phyloP scores from a whole-genome alignment of 2,113 vertebrate species.

The Hemibates koningsi region DNA sequence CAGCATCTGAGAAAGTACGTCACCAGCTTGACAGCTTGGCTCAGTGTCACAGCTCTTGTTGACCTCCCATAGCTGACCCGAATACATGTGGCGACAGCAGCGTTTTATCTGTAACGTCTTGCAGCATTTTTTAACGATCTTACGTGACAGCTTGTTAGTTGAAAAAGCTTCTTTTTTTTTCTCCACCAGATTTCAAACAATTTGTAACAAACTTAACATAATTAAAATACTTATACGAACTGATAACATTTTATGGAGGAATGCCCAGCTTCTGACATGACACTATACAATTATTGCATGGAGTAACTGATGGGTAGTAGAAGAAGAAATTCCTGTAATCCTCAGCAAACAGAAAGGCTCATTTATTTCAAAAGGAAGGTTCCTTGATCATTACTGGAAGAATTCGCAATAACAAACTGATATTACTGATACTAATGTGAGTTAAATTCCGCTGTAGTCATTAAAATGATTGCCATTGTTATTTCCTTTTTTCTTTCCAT shows the following conservation, averaged over 20 bases:
- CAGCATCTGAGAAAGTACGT: constrained; percentile 42
- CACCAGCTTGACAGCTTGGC: constrained; percentile 51
- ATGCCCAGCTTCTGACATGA: background rate
- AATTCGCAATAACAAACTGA: background rate
- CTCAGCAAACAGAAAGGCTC: background rate
- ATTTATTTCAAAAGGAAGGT: background rate
- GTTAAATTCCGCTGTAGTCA: background rate
- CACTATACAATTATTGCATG: background rate
- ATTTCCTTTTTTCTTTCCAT: background rate
- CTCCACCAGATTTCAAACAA: background rate
- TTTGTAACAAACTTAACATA: background rate
- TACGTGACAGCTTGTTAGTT: background rate
- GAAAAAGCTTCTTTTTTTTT: background rate
- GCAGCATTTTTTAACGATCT: background rate
- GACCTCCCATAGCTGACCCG: background rate
- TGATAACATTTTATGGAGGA: background rate
- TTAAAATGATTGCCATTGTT: background rate
- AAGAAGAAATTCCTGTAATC: background rate
- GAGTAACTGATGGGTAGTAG: background rate
- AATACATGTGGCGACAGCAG: background rate
- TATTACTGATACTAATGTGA: background rate
- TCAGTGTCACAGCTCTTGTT: constrained; percentile 28
- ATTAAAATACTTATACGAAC: background rate
- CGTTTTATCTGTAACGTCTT: background rate
- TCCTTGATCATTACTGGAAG: background rate